These are phyloP conservation scores for Drosophila monieri DNA, from an alignment of 2,888 invertebrate species.

Conservation along the genomic window DNA sequence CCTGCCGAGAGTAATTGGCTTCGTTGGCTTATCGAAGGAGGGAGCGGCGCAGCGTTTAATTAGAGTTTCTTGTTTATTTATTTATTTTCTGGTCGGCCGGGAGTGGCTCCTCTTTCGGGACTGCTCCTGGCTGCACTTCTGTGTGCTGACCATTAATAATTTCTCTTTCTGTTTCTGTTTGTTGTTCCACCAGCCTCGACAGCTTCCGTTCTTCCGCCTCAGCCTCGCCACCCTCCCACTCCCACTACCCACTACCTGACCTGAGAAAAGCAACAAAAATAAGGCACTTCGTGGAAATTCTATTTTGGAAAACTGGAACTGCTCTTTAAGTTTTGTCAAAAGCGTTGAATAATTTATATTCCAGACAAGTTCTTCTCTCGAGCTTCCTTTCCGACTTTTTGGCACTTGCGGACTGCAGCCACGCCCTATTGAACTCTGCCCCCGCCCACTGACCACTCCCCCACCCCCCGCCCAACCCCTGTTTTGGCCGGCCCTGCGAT, in stretches of 20 bases:
- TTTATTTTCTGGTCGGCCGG: constrained; percentile 51
- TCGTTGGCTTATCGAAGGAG: constrained; percentile 57
- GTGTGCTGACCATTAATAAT: constrained; percentile 68
- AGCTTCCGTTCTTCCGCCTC: constrained; percentile 61
- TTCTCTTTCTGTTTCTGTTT: constrained; percentile 31
- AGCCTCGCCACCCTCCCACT: background rate
- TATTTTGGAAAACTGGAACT: no score
- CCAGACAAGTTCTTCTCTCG: no score
- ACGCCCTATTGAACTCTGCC: constrained; percentile 10
- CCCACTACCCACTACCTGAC: background rate
- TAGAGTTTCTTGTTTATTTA: constrained; percentile 75
- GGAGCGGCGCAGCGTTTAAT: constrained; percentile 68
- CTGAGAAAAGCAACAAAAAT: no score
- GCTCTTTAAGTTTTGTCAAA: no score
- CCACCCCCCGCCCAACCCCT: constrained; percentile 47
- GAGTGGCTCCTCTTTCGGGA: constrained; percentile 15
- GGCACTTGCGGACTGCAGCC: constrained; percentile 20
- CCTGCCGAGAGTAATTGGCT: constrained; percentile 28
- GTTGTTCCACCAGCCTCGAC: constrained; percentile 23
- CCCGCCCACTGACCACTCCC: constrained; percentile 15
- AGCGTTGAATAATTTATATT: background rate
- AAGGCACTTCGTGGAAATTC: no score
- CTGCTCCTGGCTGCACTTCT: constrained; percentile 55
- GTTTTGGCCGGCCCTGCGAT: constrained; percentile 76
- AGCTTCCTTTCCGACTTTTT: background rate